Evolutionary conservation across 1,140 invertebrate species (phyloP).

Genomic region (Diachasma alloeum): DNA sequence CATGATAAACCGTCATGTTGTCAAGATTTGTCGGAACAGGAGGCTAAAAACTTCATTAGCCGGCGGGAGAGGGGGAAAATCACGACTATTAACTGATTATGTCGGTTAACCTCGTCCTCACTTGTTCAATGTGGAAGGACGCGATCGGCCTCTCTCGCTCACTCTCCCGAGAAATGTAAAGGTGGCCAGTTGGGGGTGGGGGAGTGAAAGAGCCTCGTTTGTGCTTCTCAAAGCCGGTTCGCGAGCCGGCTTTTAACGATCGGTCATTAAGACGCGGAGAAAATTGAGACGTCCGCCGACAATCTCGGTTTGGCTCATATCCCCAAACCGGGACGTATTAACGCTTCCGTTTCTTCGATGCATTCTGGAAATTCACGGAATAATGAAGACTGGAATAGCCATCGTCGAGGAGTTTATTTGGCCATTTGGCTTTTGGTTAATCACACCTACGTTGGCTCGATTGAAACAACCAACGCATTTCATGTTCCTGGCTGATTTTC

Average conservation of each 20-base stretch:
- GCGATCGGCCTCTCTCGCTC: not conserved
- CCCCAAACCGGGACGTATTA: not conserved
- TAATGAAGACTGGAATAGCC: not conserved
- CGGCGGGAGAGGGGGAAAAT: not conserved
- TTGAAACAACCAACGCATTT: slow-evolving; percentile 19
- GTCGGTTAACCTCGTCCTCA: not conserved
- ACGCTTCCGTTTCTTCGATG: slow-evolving; percentile 14
- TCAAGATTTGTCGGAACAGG: slow-evolving; percentile 6
- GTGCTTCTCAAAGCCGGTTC: slow-evolving; percentile 47
- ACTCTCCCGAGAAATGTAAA: not conserved
- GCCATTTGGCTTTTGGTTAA: slow-evolving; percentile 4
- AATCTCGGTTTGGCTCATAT: slow-evolving; percentile 44
- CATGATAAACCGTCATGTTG: not conserved
- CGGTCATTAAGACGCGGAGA: slow-evolving; percentile 58
- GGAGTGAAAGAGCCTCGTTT: slow-evolving; percentile 21
- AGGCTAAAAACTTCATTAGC: slow-evolving; percentile 5
- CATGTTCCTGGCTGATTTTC: slow-evolving; percentile 1
- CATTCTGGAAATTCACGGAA: slow-evolving; percentile 1
- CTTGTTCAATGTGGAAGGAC: not conserved
- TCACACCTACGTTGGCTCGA: not conserved
- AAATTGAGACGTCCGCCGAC: slow-evolving; percentile 56
- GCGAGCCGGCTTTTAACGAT: slow-evolving; percentile 52
- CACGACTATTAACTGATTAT: not conserved
- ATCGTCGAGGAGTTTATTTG: not conserved
- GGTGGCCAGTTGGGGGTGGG: slow-evolving; percentile 27